Percentiles rank a stretch among this genome's conserved stretches.
Conservation (phyloP, 1,140 invertebrate genomes). For the Cydia pomonella region DNA sequence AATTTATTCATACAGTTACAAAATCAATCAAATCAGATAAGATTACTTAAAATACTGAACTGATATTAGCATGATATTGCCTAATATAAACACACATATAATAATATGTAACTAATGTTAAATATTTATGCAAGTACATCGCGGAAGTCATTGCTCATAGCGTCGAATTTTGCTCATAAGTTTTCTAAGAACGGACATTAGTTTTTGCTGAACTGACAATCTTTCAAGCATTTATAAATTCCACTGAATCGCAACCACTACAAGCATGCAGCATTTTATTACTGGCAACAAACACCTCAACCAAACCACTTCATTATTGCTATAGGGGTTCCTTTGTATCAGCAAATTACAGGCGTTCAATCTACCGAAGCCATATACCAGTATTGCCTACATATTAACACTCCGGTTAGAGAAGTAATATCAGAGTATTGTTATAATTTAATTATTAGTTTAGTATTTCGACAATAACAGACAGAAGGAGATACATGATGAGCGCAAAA, state of each 20-base stretch:
- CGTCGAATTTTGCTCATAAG: not conserved
- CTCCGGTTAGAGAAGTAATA: slow-evolving; percentile 12
- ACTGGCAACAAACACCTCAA: slow-evolving; percentile 30
- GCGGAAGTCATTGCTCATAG: too few relatives aligned
- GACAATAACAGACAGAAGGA: not conserved
- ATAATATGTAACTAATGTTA: too few relatives aligned
- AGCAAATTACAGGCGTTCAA: slow-evolving; percentile 15
- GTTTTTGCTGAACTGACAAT: not conserved
- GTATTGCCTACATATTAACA: not conserved
- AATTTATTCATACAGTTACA: not conserved
- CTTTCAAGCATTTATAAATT: slow-evolving; percentile 37
- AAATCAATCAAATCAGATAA: not conserved
- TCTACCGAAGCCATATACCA: slow-evolving; percentile 28
- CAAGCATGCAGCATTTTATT: slow-evolving; percentile 24
- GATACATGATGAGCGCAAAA: not conserved
- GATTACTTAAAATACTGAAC: not conserved
- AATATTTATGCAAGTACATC: too few relatives aligned
- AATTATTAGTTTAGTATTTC: not conserved
- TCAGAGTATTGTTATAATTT: not conserved
- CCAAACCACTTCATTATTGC: not conserved
- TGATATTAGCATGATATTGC: not conserved
- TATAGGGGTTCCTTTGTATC: not conserved
- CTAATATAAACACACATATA: too few relatives aligned
- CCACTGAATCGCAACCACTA: slow-evolving; percentile 56
- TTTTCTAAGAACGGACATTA: not conserved